Evolutionary conservation across 2,797 vertebrate genomes (phyloP).

Genomic region (Psittacula echo): DNA sequence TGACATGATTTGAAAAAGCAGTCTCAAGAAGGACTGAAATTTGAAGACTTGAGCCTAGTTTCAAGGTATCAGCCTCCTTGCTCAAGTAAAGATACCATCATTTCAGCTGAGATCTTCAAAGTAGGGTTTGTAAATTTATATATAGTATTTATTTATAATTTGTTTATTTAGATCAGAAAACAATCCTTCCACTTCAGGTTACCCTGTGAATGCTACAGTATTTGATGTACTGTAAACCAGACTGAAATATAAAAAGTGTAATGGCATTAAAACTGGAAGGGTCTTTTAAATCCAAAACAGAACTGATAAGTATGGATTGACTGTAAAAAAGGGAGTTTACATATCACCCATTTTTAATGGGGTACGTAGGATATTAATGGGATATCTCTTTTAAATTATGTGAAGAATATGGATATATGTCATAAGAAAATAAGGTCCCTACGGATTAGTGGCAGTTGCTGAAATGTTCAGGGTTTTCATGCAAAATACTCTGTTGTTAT

Average conservation of each 20-base stretch:
- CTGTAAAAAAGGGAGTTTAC: conserved; percentile 36
- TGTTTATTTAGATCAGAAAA: background rate
- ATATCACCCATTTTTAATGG: conserved; percentile 54
- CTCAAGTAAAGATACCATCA: background rate
- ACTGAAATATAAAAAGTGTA: conserved; percentile 28
- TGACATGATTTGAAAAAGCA: background rate
- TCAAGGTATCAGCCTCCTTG: background rate
- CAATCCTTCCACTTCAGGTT: background rate
- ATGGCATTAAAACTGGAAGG: conserved; percentile 15
- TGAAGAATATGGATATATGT: background rate
- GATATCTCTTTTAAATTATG: conserved; percentile 17
- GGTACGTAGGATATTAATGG: conserved; percentile 4
- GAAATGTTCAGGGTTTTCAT: conserved; percentile 17
- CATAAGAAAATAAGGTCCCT: background rate
- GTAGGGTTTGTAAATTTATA: background rate
- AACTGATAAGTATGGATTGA: background rate
- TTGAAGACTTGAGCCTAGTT: background rate
- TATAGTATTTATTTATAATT: background rate
- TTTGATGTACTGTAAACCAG: background rate
- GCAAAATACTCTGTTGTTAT: conserved; percentile 32
- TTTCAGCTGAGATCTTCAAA: background rate
- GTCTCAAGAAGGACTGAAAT: background rate
- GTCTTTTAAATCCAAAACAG: conserved; percentile 47
- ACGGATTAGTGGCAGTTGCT: background rate
- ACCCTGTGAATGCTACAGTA: background rate